Evolutionary conservation across 2,113 vertebrate species (phyloP).

Genomic region (Phoxinus phoxinus): DNA sequence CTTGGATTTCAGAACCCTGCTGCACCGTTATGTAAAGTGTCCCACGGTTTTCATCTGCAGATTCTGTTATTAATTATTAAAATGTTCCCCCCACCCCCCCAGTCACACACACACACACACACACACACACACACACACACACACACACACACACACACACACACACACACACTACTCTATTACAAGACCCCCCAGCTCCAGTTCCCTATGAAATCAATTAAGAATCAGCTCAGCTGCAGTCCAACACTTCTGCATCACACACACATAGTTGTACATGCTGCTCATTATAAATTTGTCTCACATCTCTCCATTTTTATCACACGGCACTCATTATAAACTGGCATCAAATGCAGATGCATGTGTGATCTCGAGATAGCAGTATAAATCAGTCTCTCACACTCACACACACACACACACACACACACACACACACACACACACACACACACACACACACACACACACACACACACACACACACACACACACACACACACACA

Average conservation of each 20-base stretch:
- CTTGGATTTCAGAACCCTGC: slow-evolving; percentile 56
- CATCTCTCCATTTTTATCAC: slow-evolving; percentile 49
- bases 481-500: too few species aligned
- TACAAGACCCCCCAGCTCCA: slow-evolving; percentile 68
- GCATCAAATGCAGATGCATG: slow-evolving; percentile 42
- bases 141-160: slow-evolving; percentile 18
- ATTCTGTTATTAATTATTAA: slow-evolving; percentile 81
- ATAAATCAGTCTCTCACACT: slow-evolving; percentile 30
- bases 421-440: too few species aligned
- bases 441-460: too few species aligned
- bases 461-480: too few species aligned
- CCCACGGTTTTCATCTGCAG: slow-evolving; percentile 76
- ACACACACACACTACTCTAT: slow-evolving; percentile 61
- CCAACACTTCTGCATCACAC: slow-evolving; percentile 59
- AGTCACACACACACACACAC: slow-evolving; percentile 9
- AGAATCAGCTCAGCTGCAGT: slow-evolving; percentile 73
- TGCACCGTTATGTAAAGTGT: slow-evolving; percentile 74
- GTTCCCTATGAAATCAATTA: slow-evolving; percentile 84
- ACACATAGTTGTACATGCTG: slow-evolving; percentile 50
- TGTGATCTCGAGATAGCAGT: slow-evolving; percentile 44
- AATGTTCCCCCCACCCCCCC: slow-evolving; percentile 53
- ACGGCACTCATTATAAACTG: slow-evolving; percentile 51
- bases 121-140: slow-evolving; percentile 38
- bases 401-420: slow-evolving; percentile 2
- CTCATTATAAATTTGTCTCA: slow-evolving; percentile 54